phyloP scores from a whole-genome alignment of 1,140 invertebrate species.

The Dendroctonus ponderosae region DNA sequence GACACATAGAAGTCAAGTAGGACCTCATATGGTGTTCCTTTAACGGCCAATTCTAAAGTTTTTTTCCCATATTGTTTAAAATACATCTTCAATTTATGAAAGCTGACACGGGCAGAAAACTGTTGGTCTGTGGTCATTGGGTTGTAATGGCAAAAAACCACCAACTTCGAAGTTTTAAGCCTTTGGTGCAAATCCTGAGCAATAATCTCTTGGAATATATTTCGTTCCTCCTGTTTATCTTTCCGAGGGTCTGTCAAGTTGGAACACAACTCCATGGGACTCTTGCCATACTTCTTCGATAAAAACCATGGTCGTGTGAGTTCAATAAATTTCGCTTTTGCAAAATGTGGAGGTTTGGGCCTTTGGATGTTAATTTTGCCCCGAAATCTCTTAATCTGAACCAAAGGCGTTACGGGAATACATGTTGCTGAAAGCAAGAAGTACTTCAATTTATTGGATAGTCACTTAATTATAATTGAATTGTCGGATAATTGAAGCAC shows the following conservation, averaged over 20 bases:
- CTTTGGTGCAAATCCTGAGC: conserved; percentile 66
- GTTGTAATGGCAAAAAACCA: conserved; percentile 69
- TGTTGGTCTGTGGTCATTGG: conserved; percentile 60
- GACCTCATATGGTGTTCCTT: conserved; percentile 61
- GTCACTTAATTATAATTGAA: neutral
- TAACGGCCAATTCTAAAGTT: conserved; percentile 60
- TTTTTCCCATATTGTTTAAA: conserved; percentile 61
- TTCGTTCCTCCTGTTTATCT: conserved; percentile 49
- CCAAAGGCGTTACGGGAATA: conserved; percentile 27
- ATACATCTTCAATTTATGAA: conserved; percentile 65
- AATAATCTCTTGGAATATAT: conserved; percentile 69
- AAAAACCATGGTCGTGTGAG: conserved; percentile 61
- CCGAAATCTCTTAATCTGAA: conserved; percentile 62
- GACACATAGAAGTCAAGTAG: conserved; percentile 58
- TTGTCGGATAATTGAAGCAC: too few species aligned
- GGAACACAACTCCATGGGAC: conserved; percentile 47
- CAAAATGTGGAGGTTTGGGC: conserved; percentile 65
- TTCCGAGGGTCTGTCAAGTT: conserved; percentile 30
- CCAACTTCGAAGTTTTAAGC: conserved; percentile 68
- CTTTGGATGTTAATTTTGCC: conserved; percentile 74
- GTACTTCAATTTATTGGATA: neutral
- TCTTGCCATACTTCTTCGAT: conserved; percentile 47
- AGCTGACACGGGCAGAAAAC: conserved; percentile 59
- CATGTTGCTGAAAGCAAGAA: conserved; percentile 37
- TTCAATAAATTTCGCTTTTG: conserved; percentile 60